Conservation (phyloP, 2,113 vertebrate genomes). For the Takifugu bimaculatus region DNA sequence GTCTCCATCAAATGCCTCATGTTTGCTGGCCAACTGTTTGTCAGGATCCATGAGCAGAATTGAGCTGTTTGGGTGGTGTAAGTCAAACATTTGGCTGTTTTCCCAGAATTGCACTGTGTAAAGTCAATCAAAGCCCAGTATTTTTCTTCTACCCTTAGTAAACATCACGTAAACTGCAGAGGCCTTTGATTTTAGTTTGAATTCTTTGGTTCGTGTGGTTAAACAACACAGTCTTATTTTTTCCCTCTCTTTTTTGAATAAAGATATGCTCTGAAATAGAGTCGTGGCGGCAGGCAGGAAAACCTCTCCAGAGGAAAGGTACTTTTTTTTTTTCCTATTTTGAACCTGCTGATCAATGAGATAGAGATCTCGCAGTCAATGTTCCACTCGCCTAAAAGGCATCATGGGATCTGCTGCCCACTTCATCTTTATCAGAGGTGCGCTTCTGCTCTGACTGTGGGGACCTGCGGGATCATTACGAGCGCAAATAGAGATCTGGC, state of each 20-base stretch:
- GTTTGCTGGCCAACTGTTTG: slow-evolving; percentile 35
- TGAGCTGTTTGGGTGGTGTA: slow-evolving; percentile 34
- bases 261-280: slow-evolving; percentile 29
- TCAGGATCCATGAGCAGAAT: slow-evolving; percentile 24
- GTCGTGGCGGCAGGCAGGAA: slow-evolving; percentile 24
- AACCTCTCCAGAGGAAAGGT: slow-evolving; percentile 33
- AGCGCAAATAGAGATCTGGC: slow-evolving; percentile 58
- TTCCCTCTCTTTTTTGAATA: slow-evolving; percentile 1
- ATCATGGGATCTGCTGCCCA: slow-evolving; percentile 50
- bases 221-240: not conserved
- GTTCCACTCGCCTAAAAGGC: slow-evolving; percentile 64
- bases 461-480: slow-evolving; percentile 59
- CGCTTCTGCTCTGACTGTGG: slow-evolving; percentile 44
- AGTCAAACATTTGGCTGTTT: slow-evolving; percentile 43
- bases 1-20: slow-evolving; percentile 27
- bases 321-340: slow-evolving; percentile 31
- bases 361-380: slow-evolving; percentile 66
- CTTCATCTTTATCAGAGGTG: slow-evolving; percentile 67
- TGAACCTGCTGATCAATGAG: slow-evolving; percentile 59
- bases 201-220: no score
- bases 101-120: slow-evolving; percentile 43
- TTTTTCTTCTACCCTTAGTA: slow-evolving; percentile 11
- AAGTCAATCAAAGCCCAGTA: slow-evolving; percentile 22
- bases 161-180: slow-evolving; percentile 2
- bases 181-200: no score